Base-by-base conservation (phyloP, 2,113 vertebrate genomes). In the Furnarius figulus region DNA sequence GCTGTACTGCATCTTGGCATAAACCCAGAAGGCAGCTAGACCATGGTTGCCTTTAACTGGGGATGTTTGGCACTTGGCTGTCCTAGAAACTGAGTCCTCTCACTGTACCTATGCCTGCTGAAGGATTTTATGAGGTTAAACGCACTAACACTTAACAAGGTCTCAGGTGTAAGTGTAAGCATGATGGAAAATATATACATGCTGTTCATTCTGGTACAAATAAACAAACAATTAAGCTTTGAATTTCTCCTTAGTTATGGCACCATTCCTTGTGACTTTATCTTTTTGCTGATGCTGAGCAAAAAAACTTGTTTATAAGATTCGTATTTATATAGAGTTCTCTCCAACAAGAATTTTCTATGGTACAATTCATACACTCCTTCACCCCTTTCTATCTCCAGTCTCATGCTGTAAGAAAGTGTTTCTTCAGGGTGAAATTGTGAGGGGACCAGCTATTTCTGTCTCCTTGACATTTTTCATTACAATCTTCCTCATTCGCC, bases 391-490 rank as follows among this genome's bases (percentile, higher is more conserved):
- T 78, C 59, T 35, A 83, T 66, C 5, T 4, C 5, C 14, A 76
- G 35, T 66, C 37, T 93, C 22, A 42, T 73, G 33, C 53, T 49
- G 21, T 68, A 93, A 46, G 39, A 78, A 90, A 84, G 35, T 66
- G 65, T 59, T 90, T 91, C 75, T 90, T 71, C 44, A 85, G 56
- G 68, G 72, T 81, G 73, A 84, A 89, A 86, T 49, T 82, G 61
- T 35, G 52, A 96, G 42, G 12, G 21, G 50, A 92, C 40, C 47
- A 92, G 56, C 53, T 93, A 95, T 96, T 96, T 96, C 56, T 78
- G 61, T 87, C 68, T 92, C 56, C 61, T 62, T 93, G 93, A 90
- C 95, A 85, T 88, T 97, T 92, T 83, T 90, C 56, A 61, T 93
- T 88, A 82, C 23, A 70, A 19, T 84, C 79, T 88, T 81, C n/a